A percentile compares a stretch with the other conserved stretches of the same genome.
Evolutionary conservation across 92 coral and sea anemone species (phyloP).

Genomic region (Bergia puertoricense): DNA sequence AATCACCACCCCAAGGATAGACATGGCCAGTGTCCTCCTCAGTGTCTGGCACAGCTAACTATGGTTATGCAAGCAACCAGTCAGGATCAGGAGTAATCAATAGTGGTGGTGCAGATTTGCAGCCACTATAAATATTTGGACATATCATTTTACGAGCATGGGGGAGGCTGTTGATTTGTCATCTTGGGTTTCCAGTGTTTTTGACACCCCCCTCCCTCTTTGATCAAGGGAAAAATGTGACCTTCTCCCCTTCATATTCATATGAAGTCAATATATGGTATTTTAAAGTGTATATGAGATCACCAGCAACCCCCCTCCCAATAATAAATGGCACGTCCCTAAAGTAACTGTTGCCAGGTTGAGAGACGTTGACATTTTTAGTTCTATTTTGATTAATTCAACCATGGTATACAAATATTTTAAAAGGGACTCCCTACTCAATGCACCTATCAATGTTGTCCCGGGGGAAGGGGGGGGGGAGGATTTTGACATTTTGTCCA

Average conservation of each 20-base stretch:
- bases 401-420: background rate
- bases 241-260: too few species aligned
- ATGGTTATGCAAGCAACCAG: constrained; percentile 10
- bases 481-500: too few species aligned
- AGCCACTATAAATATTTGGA: constrained; percentile 4
- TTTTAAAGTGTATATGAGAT: too few species aligned
- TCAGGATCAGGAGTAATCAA: background rate
- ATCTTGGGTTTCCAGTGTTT: too few species aligned
- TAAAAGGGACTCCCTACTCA: background rate
- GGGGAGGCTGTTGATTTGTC: too few species aligned
- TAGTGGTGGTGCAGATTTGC: constrained; percentile 25
- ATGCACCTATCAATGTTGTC: background rate
- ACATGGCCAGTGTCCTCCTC: constrained; percentile 29
- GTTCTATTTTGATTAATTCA: background rate
- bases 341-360: background rate
- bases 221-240: too few species aligned
- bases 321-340: too few species aligned
- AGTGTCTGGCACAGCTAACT: constrained; percentile 23
- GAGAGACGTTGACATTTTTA: background rate
- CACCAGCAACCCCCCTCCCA: too few species aligned
- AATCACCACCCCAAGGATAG: constrained; percentile 25
- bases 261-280: too few species aligned
- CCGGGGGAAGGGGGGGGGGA: background rate
- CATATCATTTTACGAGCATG: too few species aligned
- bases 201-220: too few species aligned